phyloP scores from a whole-genome alignment of 2,888 invertebrate species.

The Papilio demoleus region DNA sequence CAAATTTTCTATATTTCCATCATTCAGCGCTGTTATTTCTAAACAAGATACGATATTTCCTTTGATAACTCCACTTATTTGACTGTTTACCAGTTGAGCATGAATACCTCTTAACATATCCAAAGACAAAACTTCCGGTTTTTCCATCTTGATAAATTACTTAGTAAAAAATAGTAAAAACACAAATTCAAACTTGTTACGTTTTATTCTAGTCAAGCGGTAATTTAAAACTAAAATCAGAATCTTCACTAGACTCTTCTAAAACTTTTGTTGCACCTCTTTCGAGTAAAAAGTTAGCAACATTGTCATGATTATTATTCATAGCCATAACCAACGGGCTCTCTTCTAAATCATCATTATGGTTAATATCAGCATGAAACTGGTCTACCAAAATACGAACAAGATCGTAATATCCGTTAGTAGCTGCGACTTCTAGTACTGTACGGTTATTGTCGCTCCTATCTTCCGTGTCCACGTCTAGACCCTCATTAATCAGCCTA shows the following conservation, averaged over 20 bases:
- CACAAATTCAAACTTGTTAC: not conserved
- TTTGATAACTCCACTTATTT: not conserved
- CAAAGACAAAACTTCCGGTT: slow-evolving; percentile 10
- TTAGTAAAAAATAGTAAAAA: not conserved
- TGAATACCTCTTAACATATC: slow-evolving; percentile 1
- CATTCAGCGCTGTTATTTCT: slow-evolving; percentile 9
- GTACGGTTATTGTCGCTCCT: slow-evolving; percentile 17
- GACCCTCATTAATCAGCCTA: not conserved
- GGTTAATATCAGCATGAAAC: slow-evolving; percentile 1
- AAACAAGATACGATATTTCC: not conserved
- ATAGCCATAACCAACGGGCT: slow-evolving; percentile 22
- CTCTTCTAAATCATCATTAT: slow-evolving; percentile 29
- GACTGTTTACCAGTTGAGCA: not conserved
- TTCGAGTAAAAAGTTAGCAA: slow-evolving; percentile 34
- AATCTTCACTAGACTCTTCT: slow-evolving; percentile 14
- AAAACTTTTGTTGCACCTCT: not conserved
- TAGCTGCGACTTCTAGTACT: slow-evolving; percentile 14
- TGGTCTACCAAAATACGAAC: slow-evolving; percentile 24
- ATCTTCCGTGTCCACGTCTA: slow-evolving; percentile 29
- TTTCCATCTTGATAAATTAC: not conserved
- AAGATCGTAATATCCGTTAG: slow-evolving; percentile 20
- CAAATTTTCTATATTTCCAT: not conserved
- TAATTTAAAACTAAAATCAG: slow-evolving; percentile 23
- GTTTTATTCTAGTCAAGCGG: slow-evolving; percentile 1
- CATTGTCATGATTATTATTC: slow-evolving; percentile 36